Conservation (phyloP, 2,797 vertebrate genomes). For the Falco peregrinus region DNA sequence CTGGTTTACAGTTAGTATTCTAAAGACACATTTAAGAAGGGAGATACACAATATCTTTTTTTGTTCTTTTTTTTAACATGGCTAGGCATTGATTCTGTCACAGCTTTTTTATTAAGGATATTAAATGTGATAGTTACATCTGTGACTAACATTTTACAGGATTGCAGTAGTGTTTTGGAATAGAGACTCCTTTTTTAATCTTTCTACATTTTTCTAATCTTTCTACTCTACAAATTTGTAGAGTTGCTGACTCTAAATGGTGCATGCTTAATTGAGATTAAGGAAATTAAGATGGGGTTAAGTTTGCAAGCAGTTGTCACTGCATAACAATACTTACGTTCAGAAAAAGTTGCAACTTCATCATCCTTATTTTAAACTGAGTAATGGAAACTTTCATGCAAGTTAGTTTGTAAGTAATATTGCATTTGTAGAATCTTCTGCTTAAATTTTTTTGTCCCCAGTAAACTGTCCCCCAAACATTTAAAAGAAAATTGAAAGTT, state of each 20-base stretch:
- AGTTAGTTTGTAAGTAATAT: not conserved
- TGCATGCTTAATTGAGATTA: not conserved
- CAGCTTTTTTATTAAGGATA: not conserved
- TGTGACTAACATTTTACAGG: not conserved
- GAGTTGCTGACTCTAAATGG: not conserved
- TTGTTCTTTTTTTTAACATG: not conserved
- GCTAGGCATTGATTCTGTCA: not conserved
- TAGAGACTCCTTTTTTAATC: not conserved
- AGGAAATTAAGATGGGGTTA: not conserved
- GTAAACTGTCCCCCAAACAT: not conserved
- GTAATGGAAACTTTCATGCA: not conserved
- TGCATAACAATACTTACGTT: not conserved
- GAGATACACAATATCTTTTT: fast-evolving
- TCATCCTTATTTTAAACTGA: not conserved
- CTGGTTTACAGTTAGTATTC: not conserved
- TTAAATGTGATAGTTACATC: not conserved
- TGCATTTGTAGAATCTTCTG: not conserved
- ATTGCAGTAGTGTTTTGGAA: not conserved
- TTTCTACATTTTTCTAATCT: not conserved
- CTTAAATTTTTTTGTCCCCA: not conserved
- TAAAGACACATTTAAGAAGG: not conserved
- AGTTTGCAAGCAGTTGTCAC: not conserved
- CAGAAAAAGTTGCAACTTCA: not conserved
- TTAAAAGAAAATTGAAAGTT: not conserved
- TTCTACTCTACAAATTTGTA: not conserved